Evolutionary conservation across 2,888 invertebrate species (phyloP).

Genomic region (Heterodera filipjevi): DNA sequence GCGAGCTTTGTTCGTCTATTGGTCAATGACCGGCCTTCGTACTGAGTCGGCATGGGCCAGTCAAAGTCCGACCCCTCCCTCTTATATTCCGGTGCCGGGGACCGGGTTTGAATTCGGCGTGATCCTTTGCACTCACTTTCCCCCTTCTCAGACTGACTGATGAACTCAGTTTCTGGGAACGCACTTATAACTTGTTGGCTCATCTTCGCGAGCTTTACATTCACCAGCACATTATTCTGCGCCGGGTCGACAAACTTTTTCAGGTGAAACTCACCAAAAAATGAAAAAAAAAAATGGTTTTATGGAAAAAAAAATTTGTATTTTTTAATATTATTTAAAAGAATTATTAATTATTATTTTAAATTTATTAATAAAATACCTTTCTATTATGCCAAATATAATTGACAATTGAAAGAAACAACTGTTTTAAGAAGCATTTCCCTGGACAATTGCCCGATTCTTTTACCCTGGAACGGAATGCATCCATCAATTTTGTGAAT

Average conservation of each 20-base stretch:
- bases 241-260: slow-evolving; percentile 57
- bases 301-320: not conserved
- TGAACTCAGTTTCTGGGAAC: slow-evolving; percentile 55
- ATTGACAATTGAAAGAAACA: too few species aligned
- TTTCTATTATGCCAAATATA: too few species aligned
- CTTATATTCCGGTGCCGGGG: slow-evolving; percentile 64
- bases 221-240: slow-evolving; percentile 63
- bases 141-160: slow-evolving; percentile 53
- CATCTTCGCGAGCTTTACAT: slow-evolving; percentile 61
- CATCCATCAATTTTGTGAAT: slow-evolving; percentile 64
- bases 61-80: slow-evolving; percentile 63
- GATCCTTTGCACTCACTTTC: not conserved
- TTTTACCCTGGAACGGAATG: slow-evolving; percentile 64
- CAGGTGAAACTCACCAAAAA: slow-evolving; percentile 41
- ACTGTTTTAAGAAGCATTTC: slow-evolving; percentile 45
- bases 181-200: slow-evolving; percentile 56
- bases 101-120: slow-evolving; percentile 55
- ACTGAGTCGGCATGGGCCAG: slow-evolving; percentile 65
- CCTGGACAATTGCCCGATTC: slow-evolving; percentile 38
- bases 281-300: not conserved
- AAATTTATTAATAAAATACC: too few species aligned
- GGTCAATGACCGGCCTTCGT: slow-evolving; percentile 61
- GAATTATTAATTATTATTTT: too few species aligned
- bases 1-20: slow-evolving; percentile 61
- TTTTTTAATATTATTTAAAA: too few species aligned